Evolutionary conservation across 1,140 invertebrate species (phyloP).

Genomic region (Lepidurus couesii): DNA sequence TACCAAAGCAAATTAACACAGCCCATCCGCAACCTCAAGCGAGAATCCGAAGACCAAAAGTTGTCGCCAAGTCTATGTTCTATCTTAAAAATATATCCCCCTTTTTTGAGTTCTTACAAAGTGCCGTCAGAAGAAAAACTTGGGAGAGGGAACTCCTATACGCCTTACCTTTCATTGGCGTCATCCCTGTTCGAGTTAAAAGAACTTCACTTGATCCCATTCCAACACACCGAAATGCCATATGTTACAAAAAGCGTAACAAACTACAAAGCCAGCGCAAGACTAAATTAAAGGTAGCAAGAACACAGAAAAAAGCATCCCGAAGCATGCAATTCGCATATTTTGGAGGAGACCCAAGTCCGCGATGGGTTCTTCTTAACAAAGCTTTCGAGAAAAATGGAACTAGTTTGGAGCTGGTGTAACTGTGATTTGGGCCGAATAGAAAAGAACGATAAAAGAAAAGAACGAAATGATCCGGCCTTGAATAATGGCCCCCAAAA

Average conservation of each 20-base stretch:
- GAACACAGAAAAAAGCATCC: not conserved
- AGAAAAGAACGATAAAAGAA: slow-evolving; percentile 23
- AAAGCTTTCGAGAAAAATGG: not conserved
- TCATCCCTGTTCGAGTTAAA: not conserved
- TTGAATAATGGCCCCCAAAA: slow-evolving; percentile 25
- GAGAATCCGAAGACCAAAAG: not conserved
- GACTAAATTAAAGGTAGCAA: not conserved
- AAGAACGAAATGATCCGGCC: slow-evolving; percentile 25
- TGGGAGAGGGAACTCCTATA: slow-evolving; percentile 8
- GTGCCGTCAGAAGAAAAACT: not conserved
- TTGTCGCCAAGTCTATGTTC: not conserved
- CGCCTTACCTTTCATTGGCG: not conserved
- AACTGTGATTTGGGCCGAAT: not conserved
- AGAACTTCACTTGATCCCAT: not conserved
- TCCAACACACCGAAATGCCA: not conserved
- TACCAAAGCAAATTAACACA: slow-evolving; percentile 8
- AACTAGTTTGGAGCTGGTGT: not conserved
- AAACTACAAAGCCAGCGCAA: not conserved
- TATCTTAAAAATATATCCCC: not conserved
- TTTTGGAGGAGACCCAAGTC: not conserved
- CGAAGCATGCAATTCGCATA: not conserved
- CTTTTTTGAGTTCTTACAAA: not conserved
- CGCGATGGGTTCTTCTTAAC: not conserved
- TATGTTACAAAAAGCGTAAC: not conserved
- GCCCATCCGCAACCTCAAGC: not conserved